phyloP scores from a whole-genome alignment of 1,140 invertebrate species.

The Caenorhabditis latens region DNA sequence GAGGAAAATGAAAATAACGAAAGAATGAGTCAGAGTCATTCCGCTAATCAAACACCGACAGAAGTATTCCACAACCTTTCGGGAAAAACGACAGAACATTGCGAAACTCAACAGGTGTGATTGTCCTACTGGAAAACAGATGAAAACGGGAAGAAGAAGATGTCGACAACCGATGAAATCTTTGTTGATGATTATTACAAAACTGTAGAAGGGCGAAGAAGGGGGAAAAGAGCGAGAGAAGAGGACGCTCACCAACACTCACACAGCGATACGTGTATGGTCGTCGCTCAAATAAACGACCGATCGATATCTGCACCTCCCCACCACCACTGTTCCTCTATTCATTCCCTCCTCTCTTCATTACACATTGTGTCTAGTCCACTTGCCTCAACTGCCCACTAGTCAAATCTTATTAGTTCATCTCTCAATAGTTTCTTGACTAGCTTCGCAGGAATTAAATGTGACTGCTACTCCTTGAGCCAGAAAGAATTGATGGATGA shows the following conservation, averaged over 20 bases:
- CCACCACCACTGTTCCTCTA: constrained; percentile 10
- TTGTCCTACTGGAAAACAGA: not conserved
- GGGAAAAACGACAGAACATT: not conserved
- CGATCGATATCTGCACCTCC: constrained; percentile 46
- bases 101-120: not conserved
- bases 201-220: constrained; percentile 6
- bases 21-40: not conserved
- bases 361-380: constrained; percentile 30
- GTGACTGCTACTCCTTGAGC: constrained; percentile 6
- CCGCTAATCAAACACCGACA: constrained; percentile 22
- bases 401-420: constrained; percentile 52
- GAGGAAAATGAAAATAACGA: not conserved
- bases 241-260: constrained; percentile 34
- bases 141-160: not conserved
- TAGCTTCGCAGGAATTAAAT: constrained; percentile 13
- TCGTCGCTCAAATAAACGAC: constrained; percentile 47
- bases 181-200: not conserved
- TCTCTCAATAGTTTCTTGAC: constrained; percentile 25
- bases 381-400: constrained; percentile 29
- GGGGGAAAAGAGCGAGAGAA: not conserved
- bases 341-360: not conserved
- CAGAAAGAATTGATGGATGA: constrained; percentile 5
- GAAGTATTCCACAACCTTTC: not conserved
- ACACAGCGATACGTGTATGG: constrained; percentile 52
- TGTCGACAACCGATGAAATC: no score